Evolutionary conservation across 2,797 vertebrate genomes (phyloP), one percentile per base, ranked within the genome.

Genomic region (Leptodactylus fallax): DNA sequence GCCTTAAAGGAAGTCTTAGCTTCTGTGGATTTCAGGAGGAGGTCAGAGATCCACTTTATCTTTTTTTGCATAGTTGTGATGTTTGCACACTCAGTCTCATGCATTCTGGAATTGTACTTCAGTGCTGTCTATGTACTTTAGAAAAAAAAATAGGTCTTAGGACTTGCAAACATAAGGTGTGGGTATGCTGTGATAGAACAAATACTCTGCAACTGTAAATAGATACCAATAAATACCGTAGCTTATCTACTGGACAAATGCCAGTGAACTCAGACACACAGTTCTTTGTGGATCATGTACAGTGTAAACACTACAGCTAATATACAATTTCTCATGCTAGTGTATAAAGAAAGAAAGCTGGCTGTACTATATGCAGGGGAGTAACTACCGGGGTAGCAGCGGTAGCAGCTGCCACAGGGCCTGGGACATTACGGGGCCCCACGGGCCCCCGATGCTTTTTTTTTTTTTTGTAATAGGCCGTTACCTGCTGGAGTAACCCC

Each of bases 151-250:
- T 53, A 45, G 1, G 10, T 36, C 27, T 56, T 8, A 69, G 47
- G 21, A 65, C 47, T 17, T 69, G 55, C 81, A 83, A 72, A n/a
- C 7, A 83, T 56, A 9, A 72, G 51, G 53, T 69, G 17, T 58
- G 81, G 23, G n/a, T 45, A 21, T 45, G 60, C 45, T 65, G 8
- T 13, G 12, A 51, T 72, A 56, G 27, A 72, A 58, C 51, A 45
- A 45, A 58, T 21, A 71, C 9, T 71, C 19, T 83, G 53, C 67
- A 13, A 45, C 23, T n/a, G 53, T 67, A 83, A 83, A 83, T 17
- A 83, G 65, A 72, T 56, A n/a, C n/a, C n/a, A n/a, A n/a, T n/a
- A n/a, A n/a, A n/a, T n/a, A n/a, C n/a, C n/a, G n/a, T n/a, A 72
- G 16, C 23, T 83, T 56, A 45, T 83, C 53, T 72, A 45, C 16